These are phyloP conservation scores for Colistium nudipinnis DNA, from an alignment of 2,113 vertebrate species.

Conservation along the genomic window DNA sequence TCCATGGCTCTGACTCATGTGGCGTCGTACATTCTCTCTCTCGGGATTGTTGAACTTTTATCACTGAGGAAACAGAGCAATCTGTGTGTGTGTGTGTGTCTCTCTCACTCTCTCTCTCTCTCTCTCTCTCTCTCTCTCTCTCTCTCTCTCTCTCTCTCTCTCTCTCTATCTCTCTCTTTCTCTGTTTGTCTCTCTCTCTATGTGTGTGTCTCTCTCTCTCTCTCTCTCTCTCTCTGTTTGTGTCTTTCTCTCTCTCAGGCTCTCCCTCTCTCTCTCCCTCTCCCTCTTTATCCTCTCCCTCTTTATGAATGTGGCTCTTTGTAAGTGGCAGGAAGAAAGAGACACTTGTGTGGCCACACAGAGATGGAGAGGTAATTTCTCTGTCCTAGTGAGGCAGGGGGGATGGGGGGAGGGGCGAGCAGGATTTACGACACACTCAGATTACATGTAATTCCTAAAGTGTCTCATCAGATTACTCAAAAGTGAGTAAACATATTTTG, in stretches of 20 bases:
- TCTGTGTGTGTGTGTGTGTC: conserved; percentile 56
- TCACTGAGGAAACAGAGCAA: conserved; percentile 69
- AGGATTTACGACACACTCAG: too few relatives aligned
- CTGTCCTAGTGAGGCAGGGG: conserved; percentile 21
- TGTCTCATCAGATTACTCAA: too few relatives aligned
- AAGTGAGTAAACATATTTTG: too few relatives aligned
- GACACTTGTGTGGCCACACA: conserved; percentile 66
- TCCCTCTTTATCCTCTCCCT: conserved; percentile 18
- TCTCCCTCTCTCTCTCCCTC: conserved; percentile 41
- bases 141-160: conserved; percentile 42
- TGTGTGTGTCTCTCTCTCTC: conserved; percentile 26
- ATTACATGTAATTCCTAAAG: too few relatives aligned
- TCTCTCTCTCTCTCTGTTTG: conserved; percentile 24
- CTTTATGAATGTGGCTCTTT: conserved; percentile 78
- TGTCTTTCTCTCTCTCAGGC: conserved; percentile 38
- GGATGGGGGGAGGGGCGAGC: too few relatives aligned
- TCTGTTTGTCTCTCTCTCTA: conserved; percentile 18
- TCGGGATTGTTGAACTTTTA: conserved; percentile 73
- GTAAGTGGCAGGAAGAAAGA: conserved; percentile 76
- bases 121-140: conserved; percentile 31
- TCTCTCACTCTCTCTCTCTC: conserved; percentile 39
- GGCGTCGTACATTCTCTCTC: conserved; percentile 44
- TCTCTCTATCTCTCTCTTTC: conserved; percentile 20
- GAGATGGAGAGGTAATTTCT: conserved; percentile 40
- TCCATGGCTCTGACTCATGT: conserved; percentile 43